Evolutionary conservation across 2,797 vertebrate genomes (phyloP), one percentile per base, ranked within the genome.

Genomic region (Cynodonichthys magdalenae): DNA sequence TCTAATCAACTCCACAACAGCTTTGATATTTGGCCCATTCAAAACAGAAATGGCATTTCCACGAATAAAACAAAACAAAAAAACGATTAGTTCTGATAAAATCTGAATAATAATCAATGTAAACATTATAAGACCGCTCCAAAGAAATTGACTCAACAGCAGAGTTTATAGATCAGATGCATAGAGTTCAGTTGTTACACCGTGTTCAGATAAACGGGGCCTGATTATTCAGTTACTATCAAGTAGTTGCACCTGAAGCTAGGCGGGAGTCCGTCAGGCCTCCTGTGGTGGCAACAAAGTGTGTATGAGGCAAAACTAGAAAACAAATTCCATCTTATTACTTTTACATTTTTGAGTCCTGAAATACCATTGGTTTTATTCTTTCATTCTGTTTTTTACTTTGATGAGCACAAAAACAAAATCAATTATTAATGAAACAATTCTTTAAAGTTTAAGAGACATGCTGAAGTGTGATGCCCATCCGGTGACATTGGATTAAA

Each of bases 51-150:
- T 64, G 62, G 72, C 65, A 61, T 80, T 80, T 74, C 80, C 84
- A 85, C 66, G 74, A 81, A 87, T 85, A 83, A 75, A 78, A 89
- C 84, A 81, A 84, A 31, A 31, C 5, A 31, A 39, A 82, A 87
- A 83, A 80, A 84, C 86, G 66, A 53, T 74, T 83, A 88, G 90
- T 87, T 85, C 90, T 89, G 88, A 90, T 84, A 89, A 81, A 75
- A 75, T 80, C 71, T 75, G 75, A 77, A 73, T 63, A 87, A 66
- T 63, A 84, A 67, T 79, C 85, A 79, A 87, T 93, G 91, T 93
- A 93, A 93, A 94, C 92, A 91, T 93, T 87, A 87, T 69, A 84
- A 80, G 85, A 90, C 85, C 78, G 75, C 80, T 80, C 88, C 60
- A 65, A 74, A 85, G 7, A 39, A 39, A 85, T 85, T 51, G 53